Percentiles rank a stretch among this genome's conserved stretches.
Evolutionary conservation across 2,888 invertebrate species (phyloP).

Genomic region (Standfussiana lucernea): DNA sequence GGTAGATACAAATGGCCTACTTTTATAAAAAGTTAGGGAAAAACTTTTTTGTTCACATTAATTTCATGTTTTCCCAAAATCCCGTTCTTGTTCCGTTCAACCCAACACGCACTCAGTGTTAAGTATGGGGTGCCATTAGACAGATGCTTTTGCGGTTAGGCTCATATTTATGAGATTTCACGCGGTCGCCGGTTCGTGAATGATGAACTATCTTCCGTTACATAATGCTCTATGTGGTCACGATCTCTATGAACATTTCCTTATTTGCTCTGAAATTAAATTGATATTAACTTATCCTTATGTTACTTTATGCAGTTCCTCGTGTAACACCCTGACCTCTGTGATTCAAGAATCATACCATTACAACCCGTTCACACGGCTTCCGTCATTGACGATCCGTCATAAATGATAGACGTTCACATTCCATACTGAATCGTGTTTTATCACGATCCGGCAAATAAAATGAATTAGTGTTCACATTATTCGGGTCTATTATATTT

Average conservation of each 20-base stretch:
- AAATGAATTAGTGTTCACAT: too few species aligned
- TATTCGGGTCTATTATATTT: too few species aligned
- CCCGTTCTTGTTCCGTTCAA: slow-evolving; percentile 4
- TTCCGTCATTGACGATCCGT: too few species aligned
- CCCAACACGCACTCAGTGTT: slow-evolving; percentile 10
- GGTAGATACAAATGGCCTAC: not conserved
- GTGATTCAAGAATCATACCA: too few species aligned
- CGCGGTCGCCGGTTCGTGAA: slow-evolving; percentile 44
- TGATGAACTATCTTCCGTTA: slow-evolving; percentile 54
- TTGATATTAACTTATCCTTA: too few species aligned
- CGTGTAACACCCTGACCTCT: too few species aligned
- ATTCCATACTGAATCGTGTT: too few species aligned
- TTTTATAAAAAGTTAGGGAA: not conserved
- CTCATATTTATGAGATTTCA: slow-evolving; percentile 59
- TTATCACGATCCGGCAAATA: too few species aligned
- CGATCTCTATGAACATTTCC: slow-evolving; percentile 23
- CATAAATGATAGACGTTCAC: too few species aligned
- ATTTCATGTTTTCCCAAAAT: not conserved
- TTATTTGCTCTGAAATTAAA: not conserved
- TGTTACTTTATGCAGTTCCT: too few species aligned
- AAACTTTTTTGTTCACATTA: not conserved
- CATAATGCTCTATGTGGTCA: slow-evolving; percentile 32
- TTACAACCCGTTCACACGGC: too few species aligned
- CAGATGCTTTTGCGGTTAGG: slow-evolving; percentile 40
- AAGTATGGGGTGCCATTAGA: slow-evolving; percentile 35